Conservation (phyloP, 1,140 invertebrate species). For the Notospermus geniculatus region DNA sequence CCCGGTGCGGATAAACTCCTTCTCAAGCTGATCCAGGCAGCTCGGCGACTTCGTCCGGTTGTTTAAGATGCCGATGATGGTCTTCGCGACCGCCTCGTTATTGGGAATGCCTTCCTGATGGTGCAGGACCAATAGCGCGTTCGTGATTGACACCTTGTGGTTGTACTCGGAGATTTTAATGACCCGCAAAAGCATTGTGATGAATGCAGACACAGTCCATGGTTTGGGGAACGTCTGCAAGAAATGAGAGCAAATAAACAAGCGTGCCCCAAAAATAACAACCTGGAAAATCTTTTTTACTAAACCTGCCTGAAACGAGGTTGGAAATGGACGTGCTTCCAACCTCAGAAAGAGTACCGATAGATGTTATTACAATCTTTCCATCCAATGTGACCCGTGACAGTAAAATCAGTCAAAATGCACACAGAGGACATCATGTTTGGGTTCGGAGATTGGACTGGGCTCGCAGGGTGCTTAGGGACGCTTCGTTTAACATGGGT, state of each 20-base stretch:
- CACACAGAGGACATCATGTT: no score
- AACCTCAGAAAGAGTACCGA: no score
- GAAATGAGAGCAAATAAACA: not conserved
- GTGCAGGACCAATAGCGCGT: constrained; percentile 38
- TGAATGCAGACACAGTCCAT: constrained; percentile 44
- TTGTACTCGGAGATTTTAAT: constrained; percentile 37
- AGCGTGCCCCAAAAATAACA: no score
- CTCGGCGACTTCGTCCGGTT: constrained; percentile 37
- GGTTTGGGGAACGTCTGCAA: constrained; percentile 49
- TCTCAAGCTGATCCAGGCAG: constrained; percentile 35
- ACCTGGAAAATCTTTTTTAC: no score
- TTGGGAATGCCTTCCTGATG: constrained; percentile 32
- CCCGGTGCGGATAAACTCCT: constrained; percentile 39
- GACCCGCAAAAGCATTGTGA: constrained; percentile 34
- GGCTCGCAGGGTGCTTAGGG: no score
- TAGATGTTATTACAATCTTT: no score
- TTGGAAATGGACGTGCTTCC: no score
- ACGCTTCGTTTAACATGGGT: no score
- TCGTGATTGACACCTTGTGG: constrained; percentile 35
- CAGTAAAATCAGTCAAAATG: no score
- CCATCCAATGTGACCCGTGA: no score
- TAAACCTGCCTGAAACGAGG: no score
- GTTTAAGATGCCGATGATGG: constrained; percentile 36
- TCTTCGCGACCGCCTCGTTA: constrained; percentile 27
- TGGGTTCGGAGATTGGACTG: no score